Evolutionary conservation across 2,888 invertebrate species (phyloP).

Genomic region (Drepanosiphum platanoidis): DNA sequence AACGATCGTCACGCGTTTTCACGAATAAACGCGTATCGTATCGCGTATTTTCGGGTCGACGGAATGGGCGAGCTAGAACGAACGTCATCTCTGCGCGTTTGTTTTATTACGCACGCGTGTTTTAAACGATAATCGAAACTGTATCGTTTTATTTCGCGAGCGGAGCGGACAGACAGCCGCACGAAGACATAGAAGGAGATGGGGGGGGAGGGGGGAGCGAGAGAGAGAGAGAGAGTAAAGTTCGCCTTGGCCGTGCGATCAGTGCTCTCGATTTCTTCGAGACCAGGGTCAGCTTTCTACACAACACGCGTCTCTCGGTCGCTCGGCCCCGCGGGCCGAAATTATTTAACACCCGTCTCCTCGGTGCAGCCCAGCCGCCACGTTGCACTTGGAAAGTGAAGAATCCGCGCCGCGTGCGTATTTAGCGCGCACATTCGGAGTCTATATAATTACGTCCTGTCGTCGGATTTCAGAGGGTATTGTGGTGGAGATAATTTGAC

Average conservation of each 20-base stretch:
- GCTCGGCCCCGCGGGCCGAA: constrained; percentile 1
- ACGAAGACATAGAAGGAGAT: too few species aligned
- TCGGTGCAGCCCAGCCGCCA: background rate
- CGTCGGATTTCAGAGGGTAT: background rate
- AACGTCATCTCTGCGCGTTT: too few species aligned
- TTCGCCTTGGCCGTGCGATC: constrained; percentile 46
- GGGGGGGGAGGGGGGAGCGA: too few species aligned
- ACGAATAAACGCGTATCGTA: too few species aligned
- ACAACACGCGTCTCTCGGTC: background rate
- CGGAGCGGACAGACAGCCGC: background rate
- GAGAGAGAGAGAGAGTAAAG: background rate
- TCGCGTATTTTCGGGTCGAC: too few species aligned
- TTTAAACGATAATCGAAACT: too few species aligned
- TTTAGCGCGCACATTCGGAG: background rate
- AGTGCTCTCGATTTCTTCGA: constrained; percentile 44
- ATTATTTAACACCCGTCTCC: background rate
- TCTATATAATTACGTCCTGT: background rate
- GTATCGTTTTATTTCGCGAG: too few species aligned
- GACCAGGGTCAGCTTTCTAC: constrained; percentile 50
- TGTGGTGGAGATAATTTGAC: background rate
- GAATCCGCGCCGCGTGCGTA: too few species aligned
- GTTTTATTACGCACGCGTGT: too few species aligned
- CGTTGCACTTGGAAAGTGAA: background rate
- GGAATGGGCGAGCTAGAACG: too few species aligned
- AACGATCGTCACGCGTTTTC: too few species aligned